Percentiles rank a stretch among this genome's conserved stretches.
Evolutionary conservation across 2,797 vertebrate species (phyloP).

Genomic region (Anguilla megastoma): DNA sequence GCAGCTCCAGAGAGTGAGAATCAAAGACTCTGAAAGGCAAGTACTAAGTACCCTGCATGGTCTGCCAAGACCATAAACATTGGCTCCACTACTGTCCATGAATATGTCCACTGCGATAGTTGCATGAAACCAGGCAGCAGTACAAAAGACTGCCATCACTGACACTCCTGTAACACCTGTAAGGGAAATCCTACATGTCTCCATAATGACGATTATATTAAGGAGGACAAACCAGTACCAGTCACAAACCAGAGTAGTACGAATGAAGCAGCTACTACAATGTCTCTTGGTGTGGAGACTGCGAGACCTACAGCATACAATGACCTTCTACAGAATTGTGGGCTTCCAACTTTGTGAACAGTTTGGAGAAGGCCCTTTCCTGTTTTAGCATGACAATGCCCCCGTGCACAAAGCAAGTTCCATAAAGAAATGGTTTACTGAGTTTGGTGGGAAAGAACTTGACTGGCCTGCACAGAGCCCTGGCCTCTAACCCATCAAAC

Average conservation of each 20-base stretch:
- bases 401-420: too few species aligned
- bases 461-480: too few species aligned
- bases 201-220: not conserved
- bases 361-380: too few species aligned
- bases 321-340: too few species aligned
- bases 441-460: too few species aligned
- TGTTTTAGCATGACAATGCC: too few species aligned
- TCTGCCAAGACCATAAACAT: conserved; percentile 26
- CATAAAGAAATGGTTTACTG: too few species aligned
- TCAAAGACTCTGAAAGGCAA: not conserved
- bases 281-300: not conserved
- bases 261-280: not conserved
- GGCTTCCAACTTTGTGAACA: too few species aligned
- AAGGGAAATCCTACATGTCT: conserved; percentile 11
- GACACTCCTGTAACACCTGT: conserved; percentile 2
- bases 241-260: not conserved
- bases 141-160: not conserved
- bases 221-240: not conserved
- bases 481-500: too few species aligned
- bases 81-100: not conserved
- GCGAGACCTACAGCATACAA: not conserved
- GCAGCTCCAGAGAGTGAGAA: not conserved
- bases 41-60: not conserved
- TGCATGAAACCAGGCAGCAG: conserved; percentile 22
- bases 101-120: not conserved